A percentile compares a stretch with the other conserved stretches of the same genome.
These are phyloP conservation scores for Diloba caeruleocephala DNA, from an alignment of 2,888 invertebrate genomes.

Conservation along the genomic window DNA sequence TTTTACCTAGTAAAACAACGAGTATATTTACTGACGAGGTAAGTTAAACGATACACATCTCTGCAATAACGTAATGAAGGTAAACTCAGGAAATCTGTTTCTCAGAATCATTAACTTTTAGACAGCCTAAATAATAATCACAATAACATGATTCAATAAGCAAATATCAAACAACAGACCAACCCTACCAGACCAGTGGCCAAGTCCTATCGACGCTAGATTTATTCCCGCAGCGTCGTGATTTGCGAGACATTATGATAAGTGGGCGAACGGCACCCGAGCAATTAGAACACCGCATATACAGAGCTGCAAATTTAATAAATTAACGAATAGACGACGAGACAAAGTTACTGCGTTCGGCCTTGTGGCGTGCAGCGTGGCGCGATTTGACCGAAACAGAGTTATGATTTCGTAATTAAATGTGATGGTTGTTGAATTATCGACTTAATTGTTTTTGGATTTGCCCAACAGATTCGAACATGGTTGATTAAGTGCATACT, in stretches of 20 bases:
- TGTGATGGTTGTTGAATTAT: conserved; percentile 29
- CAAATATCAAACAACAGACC: conserved; percentile 12
- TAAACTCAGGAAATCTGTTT: too few species aligned
- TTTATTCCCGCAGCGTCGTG: conserved; percentile 81
- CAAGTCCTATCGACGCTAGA: conserved; percentile 76
- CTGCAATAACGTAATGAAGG: too few species aligned
- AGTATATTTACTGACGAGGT: too few species aligned
- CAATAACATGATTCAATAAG: not conserved
- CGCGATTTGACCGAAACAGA: conserved; percentile 45
- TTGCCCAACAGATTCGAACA: not conserved
- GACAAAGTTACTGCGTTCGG: conserved; percentile 62
- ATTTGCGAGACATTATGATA: conserved; percentile 89
- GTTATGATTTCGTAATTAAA: conserved; percentile 40
- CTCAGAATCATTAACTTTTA: too few species aligned
- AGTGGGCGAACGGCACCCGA: conserved; percentile 81
- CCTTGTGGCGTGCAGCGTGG: conserved; percentile 37
- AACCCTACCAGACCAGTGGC: conserved; percentile 52
- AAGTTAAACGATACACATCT: too few species aligned
- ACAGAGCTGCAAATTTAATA: conserved; percentile 75
- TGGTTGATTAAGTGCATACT: not conserved
- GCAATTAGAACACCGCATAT: conserved; percentile 82
- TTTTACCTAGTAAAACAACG: too few species aligned
- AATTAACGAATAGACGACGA: conserved; percentile 70
- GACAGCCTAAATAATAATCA: too few species aligned
- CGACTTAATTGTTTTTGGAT: conserved; percentile 6